These are phyloP conservation scores for Erynnis tages DNA, from an alignment of 2,888 invertebrate genomes.

Conservation along the genomic window DNA sequence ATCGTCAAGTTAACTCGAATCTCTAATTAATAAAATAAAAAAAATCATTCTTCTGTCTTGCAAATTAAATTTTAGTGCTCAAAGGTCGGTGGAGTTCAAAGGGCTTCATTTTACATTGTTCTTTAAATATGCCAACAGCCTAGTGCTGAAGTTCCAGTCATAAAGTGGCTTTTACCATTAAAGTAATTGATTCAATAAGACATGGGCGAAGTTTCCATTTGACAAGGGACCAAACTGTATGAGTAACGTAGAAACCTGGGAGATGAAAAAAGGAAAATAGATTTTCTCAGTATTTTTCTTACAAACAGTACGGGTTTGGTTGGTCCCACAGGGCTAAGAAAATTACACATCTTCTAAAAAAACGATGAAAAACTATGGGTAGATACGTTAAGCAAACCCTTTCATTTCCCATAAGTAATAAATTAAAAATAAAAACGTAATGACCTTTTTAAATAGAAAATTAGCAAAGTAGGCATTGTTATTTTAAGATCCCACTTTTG, in stretches of 20 bases:
- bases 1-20: no score
- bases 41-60: no score
- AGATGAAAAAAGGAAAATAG: conserved; percentile 63
- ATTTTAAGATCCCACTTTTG: conserved; percentile 9
- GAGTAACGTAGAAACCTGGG: conserved; percentile 60
- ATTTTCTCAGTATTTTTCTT: conserved; percentile 56
- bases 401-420: conserved; percentile 6
- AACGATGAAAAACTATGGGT: not conserved
- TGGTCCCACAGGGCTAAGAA: conserved; percentile 30
- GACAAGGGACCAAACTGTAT: conserved; percentile 70
- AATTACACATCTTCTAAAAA: conserved; percentile 15
- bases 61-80: no score
- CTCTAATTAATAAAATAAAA: no score
- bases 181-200: conserved; percentile 76
- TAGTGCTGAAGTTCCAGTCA: conserved; percentile 46
- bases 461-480: conserved; percentile 4
- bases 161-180: conserved; percentile 54
- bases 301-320: conserved; percentile 40
- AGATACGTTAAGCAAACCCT: not conserved
- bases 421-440: not conserved
- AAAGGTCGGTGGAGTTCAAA: not conserved
- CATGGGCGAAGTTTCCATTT: conserved; percentile 73
- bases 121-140: conserved; percentile 4
- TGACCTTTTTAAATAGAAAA: not conserved
- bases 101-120: not conserved